These are phyloP conservation scores for Takifugu bimaculatus DNA, from an alignment of 2,113 vertebrate species.

Conservation along the genomic window DNA sequence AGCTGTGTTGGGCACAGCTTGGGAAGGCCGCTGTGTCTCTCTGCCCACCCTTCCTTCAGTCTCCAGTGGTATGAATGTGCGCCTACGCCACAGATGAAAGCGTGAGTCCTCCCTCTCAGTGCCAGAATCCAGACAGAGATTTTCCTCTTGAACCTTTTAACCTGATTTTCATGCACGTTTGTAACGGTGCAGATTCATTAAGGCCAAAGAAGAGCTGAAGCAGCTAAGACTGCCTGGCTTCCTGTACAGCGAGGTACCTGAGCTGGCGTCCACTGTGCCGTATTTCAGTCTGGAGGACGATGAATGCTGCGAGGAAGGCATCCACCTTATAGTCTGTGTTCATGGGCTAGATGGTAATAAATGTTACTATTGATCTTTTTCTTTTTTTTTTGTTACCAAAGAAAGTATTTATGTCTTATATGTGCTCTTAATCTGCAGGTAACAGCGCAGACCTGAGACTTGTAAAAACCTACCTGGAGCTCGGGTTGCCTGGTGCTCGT, in stretches of 20 bases:
- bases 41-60: slow-evolving; percentile 57
- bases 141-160: background rate
- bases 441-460: slow-evolving; percentile 96
- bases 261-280: slow-evolving; percentile 88
- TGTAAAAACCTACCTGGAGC: slow-evolving; percentile 97
- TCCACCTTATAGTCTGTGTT: slow-evolving; percentile 95
- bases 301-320: slow-evolving; percentile 86
- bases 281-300: slow-evolving; percentile 95
- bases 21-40: slow-evolving; percentile 65
- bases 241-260: slow-evolving; percentile 90
- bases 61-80: slow-evolving; percentile 87
- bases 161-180: slow-evolving; percentile 17
- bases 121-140: slow-evolving; percentile 1
- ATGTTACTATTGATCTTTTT: background rate
- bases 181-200: slow-evolving; percentile 81
- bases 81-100: slow-evolving; percentile 85
- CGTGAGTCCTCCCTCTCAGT: slow-evolving; percentile 78
- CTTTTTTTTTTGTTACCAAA: background rate
- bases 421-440: slow-evolving; percentile 69
- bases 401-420: background rate
- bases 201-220: slow-evolving; percentile 93
- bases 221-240: slow-evolving; percentile 91
- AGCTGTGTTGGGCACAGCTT: slow-evolving; percentile 68
- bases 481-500: slow-evolving; percentile 90
- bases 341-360: slow-evolving; percentile 93